These are phyloP conservation scores for Drosophila leontia DNA, from an alignment of 1,140 invertebrate species.

Conservation along the genomic window DNA sequence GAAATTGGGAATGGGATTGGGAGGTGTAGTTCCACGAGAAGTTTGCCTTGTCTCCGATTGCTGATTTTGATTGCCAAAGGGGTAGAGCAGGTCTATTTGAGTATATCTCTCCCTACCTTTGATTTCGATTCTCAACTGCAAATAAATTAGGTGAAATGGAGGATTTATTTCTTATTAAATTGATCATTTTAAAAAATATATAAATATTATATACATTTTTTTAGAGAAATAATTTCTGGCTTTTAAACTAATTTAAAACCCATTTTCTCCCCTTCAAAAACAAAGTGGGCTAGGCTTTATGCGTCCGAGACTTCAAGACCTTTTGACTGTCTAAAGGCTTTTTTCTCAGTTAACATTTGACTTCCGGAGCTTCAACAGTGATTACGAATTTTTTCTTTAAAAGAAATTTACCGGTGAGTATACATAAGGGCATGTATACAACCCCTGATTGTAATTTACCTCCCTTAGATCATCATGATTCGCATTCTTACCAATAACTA, in stretches of 20 bases:
- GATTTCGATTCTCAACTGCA: neutral
- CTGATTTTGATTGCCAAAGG: conserved; percentile 5
- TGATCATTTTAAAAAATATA: neutral
- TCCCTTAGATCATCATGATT: conserved; percentile 30
- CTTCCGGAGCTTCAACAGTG: conserved; percentile 13
- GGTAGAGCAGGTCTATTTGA: neutral
- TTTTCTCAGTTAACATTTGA: conserved; percentile 13
- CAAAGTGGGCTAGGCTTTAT: neutral
- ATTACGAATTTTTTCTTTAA: neutral
- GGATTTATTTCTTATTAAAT: neutral
- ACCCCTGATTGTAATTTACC: neutral
- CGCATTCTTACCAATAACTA: conserved; percentile 40
- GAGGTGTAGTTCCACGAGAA: neutral
- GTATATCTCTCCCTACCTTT: neutral
- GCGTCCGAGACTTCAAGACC: neutral
- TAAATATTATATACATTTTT: neutral
- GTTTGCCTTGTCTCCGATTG: conserved; percentile 9
- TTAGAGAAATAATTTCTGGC: neutral
- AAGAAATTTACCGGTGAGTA: neutral
- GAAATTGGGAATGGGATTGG: too few relatives aligned
- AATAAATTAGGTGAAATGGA: conserved; percentile 3
- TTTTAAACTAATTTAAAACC: neutral
- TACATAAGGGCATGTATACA: too few relatives aligned
- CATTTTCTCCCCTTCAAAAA: neutral
- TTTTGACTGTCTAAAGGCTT: neutral